Percentiles rank a stretch among this genome's conserved stretches.
phyloP scores from a whole-genome alignment of 2,797 vertebrate species.

The Silurus lanzhouensis region DNA sequence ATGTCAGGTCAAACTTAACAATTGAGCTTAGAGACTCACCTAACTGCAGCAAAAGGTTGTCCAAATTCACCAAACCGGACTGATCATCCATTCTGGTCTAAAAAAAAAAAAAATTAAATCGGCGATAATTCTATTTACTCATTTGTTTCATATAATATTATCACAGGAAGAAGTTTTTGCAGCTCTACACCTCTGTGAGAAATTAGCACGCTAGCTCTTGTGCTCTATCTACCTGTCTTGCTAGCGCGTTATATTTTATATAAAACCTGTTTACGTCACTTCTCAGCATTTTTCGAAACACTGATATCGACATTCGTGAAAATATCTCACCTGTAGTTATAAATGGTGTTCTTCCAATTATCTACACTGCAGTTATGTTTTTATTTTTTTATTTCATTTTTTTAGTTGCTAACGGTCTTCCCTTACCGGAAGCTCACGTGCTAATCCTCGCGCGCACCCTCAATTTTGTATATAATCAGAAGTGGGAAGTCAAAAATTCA shows the following conservation, averaged over 20 bases:
- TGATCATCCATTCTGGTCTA: slow-evolving; percentile 62
- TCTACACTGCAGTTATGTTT: background rate
- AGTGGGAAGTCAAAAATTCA: no score
- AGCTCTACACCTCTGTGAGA: background rate
- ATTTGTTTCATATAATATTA: no score
- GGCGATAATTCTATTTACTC: background rate
- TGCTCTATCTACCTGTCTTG: background rate
- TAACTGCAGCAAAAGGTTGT: slow-evolving; percentile 66
- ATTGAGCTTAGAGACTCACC: slow-evolving; percentile 56
- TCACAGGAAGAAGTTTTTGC: no score
- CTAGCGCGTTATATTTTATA: background rate
- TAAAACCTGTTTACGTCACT: background rate
- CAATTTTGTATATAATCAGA: background rate
- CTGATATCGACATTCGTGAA: background rate
- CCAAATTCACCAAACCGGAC: slow-evolving; percentile 52
- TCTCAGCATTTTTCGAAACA: background rate
- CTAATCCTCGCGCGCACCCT: background rate
- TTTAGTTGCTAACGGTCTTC: background rate
- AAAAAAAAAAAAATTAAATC: background rate
- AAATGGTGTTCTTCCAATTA: background rate
- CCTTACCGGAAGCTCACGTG: background rate
- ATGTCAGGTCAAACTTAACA: background rate
- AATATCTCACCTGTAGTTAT: background rate
- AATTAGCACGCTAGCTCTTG: background rate
- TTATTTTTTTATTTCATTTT: background rate